Evolutionary conservation across 1,140 invertebrate species (phyloP).

Genomic region (Nylanderia fulva): DNA sequence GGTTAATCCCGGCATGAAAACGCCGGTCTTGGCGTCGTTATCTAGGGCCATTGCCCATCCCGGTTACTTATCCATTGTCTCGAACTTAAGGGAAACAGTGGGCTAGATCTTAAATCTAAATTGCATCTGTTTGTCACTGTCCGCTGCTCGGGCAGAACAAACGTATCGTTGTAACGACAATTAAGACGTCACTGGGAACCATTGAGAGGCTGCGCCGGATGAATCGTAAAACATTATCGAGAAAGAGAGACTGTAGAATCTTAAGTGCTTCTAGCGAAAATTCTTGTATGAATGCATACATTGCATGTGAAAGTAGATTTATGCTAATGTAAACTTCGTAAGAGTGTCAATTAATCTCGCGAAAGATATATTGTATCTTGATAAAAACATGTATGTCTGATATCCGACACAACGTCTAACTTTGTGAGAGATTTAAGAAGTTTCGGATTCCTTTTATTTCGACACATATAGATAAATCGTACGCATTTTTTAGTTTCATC

Average conservation of each 20-base stretch:
- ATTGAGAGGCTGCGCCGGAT: constrained; percentile 1
- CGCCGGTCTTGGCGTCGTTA: constrained; percentile 77
- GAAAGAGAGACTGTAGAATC: constrained; percentile 13
- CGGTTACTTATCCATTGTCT: constrained; percentile 84
- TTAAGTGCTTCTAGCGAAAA: neutral
- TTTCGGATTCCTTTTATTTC: neutral
- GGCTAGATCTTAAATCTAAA: constrained; percentile 84
- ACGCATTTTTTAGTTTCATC: too few species aligned
- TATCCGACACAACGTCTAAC: too few species aligned
- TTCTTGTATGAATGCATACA: neutral
- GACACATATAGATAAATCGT: too few species aligned
- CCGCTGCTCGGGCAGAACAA: constrained; percentile 50
- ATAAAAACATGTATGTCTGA: too few species aligned
- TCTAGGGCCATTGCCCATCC: constrained; percentile 77
- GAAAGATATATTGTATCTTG: neutral
- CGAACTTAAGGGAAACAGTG: constrained; percentile 73
- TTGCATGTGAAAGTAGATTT: constrained; percentile 31
- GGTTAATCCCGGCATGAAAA: constrained; percentile 76
- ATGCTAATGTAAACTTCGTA: constrained; percentile 5
- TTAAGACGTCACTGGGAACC: constrained; percentile 35
- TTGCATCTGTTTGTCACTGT: constrained; percentile 82
- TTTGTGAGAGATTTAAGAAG: neutral
- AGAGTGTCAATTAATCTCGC: neutral
- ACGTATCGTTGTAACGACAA: constrained; percentile 67
- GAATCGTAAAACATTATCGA: constrained; percentile 25